These are phyloP conservation scores for Hypomecis punctinalis DNA, from an alignment of 2,888 invertebrate genomes.

Conservation along the genomic window DNA sequence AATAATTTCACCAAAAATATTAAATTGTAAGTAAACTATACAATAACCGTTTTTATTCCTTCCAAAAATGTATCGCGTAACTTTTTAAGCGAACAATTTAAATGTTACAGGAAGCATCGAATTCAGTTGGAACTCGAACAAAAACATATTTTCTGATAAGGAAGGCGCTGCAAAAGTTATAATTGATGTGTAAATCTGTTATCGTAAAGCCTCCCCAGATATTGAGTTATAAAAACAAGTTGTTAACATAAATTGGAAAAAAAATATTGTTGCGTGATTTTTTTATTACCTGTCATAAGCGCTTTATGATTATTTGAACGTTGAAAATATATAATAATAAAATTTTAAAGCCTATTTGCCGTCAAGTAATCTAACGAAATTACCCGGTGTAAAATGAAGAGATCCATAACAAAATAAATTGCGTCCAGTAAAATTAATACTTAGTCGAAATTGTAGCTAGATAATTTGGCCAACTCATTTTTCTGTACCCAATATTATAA, in stretches of 20 bases:
- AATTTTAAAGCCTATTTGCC: conserved; percentile 72
- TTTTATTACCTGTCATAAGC: conserved; percentile 78
- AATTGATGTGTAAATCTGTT: conserved; percentile 77
- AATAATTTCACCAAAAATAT: too few relatives aligned
- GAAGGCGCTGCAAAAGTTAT: conserved; percentile 64
- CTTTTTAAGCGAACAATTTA: conserved; percentile 31
- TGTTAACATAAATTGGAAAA: conserved; percentile 81
- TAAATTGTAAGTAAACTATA: too few relatives aligned
- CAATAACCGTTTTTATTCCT: too few relatives aligned
- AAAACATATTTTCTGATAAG: conserved; percentile 48
- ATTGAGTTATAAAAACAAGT: conserved; percentile 79
- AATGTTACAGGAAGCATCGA: conserved; percentile 32
- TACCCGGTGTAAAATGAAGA: conserved; percentile 59
- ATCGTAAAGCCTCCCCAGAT: conserved; percentile 65
- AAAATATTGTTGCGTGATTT: conserved; percentile 73
- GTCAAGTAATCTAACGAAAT: conserved; percentile 66
- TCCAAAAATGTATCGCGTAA: conserved; percentile 8
- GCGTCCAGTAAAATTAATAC: conserved; percentile 43
- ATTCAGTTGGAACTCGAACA: conserved; percentile 30
- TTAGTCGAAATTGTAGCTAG: conserved; percentile 29
- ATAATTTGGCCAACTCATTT: conserved; percentile 32
- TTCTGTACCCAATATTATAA: conserved; percentile 8
- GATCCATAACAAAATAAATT: conserved; percentile 54
- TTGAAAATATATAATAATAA: conserved; percentile 74
- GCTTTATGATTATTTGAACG: too few relatives aligned